Percentiles rank a stretch among this genome's conserved stretches.
Conservation (phyloP, 2,797 vertebrate species). For the Sebastes nivosus region DNA sequence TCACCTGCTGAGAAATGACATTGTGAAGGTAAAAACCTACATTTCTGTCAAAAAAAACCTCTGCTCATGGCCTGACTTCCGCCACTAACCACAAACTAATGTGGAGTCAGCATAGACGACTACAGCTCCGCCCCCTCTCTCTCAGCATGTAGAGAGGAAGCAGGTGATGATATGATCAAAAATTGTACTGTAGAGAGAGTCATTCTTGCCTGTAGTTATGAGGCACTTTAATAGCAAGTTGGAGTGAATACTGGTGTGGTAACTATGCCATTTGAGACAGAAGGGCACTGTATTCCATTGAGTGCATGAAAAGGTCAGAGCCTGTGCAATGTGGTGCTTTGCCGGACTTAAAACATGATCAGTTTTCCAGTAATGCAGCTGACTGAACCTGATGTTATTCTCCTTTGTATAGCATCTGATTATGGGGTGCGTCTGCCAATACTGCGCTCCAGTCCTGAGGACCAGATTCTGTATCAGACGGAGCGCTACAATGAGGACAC, state of each 20-base stretch:
- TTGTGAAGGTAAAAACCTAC: not conserved
- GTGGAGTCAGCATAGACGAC: constrained; percentile 67
- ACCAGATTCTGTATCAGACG: constrained; percentile 97
- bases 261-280: constrained; percentile 6
- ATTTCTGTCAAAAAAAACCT: constrained; percentile 10
- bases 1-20: constrained; percentile 16
- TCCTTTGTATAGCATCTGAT: constrained; percentile 87
- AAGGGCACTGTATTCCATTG: not conserved
- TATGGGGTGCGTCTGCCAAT: constrained; percentile 98
- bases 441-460: constrained; percentile 92
- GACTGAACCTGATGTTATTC: constrained; percentile 9
- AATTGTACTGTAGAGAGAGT: constrained; percentile 7
- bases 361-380: not conserved
- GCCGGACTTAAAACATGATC: not conserved
- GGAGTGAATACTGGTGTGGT: not conserved
- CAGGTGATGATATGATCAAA: constrained; percentile 47
- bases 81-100: constrained; percentile 56
- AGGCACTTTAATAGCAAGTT: not conserved
- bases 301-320: constrained; percentile 31
- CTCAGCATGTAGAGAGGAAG: constrained; percentile 52
- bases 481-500: constrained; percentile 98
- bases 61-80: constrained; percentile 58
- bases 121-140: constrained; percentile 63
- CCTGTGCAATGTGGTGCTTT: constrained; percentile 6
- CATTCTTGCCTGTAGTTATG: not conserved